phyloP scores from a whole-genome alignment of 1,140 invertebrate genomes.

The Cherax destructor region DNA sequence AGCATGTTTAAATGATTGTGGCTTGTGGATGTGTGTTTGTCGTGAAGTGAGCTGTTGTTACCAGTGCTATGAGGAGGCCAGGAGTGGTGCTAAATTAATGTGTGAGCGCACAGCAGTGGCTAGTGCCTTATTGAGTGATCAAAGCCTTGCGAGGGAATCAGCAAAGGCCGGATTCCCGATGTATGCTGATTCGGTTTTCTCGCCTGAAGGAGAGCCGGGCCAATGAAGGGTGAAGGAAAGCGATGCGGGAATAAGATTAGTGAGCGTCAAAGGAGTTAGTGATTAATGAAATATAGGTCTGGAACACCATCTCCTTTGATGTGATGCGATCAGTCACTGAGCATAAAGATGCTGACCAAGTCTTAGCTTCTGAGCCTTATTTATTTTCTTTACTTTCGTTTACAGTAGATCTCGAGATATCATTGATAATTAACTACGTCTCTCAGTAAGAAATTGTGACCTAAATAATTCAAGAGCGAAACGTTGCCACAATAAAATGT shows the following conservation, averaged over 20 bases:
- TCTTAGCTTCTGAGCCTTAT: neutral
- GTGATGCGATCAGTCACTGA: neutral
- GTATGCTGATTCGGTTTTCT: conserved; percentile 2
- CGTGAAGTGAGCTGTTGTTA: no score
- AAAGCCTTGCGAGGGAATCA: neutral
- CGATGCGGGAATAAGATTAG: neutral
- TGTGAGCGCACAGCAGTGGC: no score
- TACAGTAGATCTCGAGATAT: no score
- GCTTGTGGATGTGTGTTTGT: no score
- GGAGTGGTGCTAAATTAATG: no score
- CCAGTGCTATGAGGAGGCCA: no score
- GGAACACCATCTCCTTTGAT: neutral
- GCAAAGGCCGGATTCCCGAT: neutral
- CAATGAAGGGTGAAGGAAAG: neutral
- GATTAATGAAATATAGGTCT: neutral
- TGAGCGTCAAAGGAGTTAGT: neutral
- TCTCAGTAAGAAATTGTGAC: no score
- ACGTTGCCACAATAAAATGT: no score
- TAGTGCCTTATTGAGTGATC: neutral
- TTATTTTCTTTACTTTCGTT: no score
- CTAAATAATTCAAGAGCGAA: no score
- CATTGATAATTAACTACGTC: no score
- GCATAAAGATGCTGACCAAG: neutral
- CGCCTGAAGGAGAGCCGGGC: neutral
- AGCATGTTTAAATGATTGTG: no score